These are phyloP conservation scores for Phorcus lineatus DNA, from an alignment of 2,888 invertebrate genomes.

Conservation along the genomic window DNA sequence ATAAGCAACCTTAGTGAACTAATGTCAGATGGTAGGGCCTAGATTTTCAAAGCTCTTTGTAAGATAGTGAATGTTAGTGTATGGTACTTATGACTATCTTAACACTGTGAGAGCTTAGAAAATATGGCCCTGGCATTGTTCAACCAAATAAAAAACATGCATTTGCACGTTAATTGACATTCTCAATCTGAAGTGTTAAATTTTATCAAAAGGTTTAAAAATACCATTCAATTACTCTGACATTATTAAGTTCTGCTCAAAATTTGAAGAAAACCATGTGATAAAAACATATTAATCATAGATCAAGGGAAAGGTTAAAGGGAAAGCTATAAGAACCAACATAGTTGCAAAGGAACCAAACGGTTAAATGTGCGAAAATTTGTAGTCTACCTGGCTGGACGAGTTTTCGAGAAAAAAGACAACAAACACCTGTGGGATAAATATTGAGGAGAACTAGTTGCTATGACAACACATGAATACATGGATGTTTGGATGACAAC, in stretches of 20 bases:
- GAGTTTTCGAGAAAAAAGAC: conserved; percentile 60
- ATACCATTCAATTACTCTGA: no score
- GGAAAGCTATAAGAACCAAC: not conserved
- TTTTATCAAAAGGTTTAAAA: no score
- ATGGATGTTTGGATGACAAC: not conserved
- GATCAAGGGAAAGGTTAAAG: not conserved
- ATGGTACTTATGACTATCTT: no score
- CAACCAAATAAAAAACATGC: not conserved
- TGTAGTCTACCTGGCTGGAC: conserved; percentile 26
- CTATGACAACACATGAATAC: conserved; percentile 6
- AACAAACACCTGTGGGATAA: conserved; percentile 58
- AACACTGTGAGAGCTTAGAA: no score
- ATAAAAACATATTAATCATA: not conserved
- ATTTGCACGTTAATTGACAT: no score
- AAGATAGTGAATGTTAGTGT: no score
- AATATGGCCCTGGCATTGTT: not conserved
- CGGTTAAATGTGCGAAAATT: conserved; percentile 39
- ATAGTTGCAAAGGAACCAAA: not conserved
- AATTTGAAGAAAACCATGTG: no score
- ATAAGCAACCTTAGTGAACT: no score
- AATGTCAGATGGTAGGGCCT: no score
- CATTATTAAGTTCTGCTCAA: no score
- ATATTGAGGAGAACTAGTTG: conserved; percentile 25
- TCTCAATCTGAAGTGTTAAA: no score
- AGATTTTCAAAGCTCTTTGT: no score